Base-by-base conservation (phyloP, 2,113 vertebrate genomes). In the Protobothrops mucrosquamatus region DNA sequence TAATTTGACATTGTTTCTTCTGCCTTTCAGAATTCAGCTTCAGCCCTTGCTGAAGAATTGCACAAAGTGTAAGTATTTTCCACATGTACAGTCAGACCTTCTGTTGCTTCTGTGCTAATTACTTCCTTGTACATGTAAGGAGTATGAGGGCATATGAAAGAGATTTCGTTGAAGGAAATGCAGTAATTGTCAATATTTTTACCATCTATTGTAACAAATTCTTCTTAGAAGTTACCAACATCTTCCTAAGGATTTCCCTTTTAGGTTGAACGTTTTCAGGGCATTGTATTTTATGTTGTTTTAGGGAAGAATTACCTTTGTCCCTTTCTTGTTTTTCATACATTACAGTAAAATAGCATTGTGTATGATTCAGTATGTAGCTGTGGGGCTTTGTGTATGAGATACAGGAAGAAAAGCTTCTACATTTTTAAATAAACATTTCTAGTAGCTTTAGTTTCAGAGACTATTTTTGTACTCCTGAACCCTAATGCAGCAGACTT, bases 1-100 rank as follows among this genome's bases (percentile, higher is more conserved):
- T 24, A 12, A 24, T 51, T 57, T 87, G 20, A 39, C 69, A 90
- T 46, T 18, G 43, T 52, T 6, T 26, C 43, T 89, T 86, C 43
- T 85, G 6, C 61, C 95, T 51, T 97, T 92, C 92, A 98, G 97
- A 98, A 96, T 57, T 98, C 97, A 0, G 98, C 98, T 95, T 98
- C 98, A 96, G 98, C 98, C 95, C 98, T 99, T 96, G 98, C 99
- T 95, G 99, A 99, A 95, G 99, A 99, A 95, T 98, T 99, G 88
- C 99, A 99, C 96, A 99, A 99, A 98, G 98, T 99, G 99, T 99
- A 97, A 99, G 99, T 95, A 90, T 95, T 93, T 96, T 97, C 95
- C 92, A 61, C 81, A 81, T 81, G 34, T 43, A 43, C 7, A 81
- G 7, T 34, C 74, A 81, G 74, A 22, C 18, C 6, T 81, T 93